Evolutionary conservation across 2,113 vertebrate genomes (phyloP).

Genomic region (Vulpes ferrilata): DNA sequence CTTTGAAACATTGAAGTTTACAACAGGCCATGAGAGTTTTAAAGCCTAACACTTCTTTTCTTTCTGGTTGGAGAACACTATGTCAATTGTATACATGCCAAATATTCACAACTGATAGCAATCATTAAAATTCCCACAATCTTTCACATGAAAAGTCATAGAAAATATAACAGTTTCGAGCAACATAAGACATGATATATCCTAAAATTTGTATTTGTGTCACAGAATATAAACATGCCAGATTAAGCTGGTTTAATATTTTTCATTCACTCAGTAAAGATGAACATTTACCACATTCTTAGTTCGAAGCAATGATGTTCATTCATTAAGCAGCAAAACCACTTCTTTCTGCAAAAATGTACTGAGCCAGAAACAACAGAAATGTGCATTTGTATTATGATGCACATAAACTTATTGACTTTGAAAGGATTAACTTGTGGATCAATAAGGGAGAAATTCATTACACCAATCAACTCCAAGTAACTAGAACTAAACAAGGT

Average conservation of each 20-base stretch:
- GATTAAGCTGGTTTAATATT: conserved; percentile 46
- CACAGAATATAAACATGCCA: not conserved
- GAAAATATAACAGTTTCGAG: conserved; percentile 42
- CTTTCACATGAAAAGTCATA: not conserved
- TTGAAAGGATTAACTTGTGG: conserved; percentile 72
- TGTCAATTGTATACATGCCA: not conserved
- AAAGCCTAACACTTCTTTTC: not conserved
- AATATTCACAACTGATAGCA: not conserved
- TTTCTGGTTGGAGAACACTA: not conserved
- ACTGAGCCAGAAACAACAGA: conserved; percentile 77
- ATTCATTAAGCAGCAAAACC: conserved; percentile 66
- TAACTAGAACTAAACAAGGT: conserved; percentile 69
- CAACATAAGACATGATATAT: not conserved
- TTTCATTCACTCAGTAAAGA: conserved; percentile 32
- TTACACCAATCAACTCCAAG: conserved; percentile 72
- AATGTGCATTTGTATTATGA: conserved; percentile 73
- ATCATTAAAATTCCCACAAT: not conserved
- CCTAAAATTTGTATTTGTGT: not conserved
- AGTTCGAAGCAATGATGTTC: conserved; percentile 59
- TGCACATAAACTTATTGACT: conserved; percentile 70
- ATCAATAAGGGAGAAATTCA: conserved; percentile 74
- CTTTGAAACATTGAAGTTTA: conserved; percentile 52
- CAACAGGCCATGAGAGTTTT: not conserved
- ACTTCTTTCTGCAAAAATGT: conserved; percentile 48
- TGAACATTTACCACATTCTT: conserved; percentile 13